Conservation (phyloP, 2,888 invertebrate species). For the Invenusta paracnida region DNA sequence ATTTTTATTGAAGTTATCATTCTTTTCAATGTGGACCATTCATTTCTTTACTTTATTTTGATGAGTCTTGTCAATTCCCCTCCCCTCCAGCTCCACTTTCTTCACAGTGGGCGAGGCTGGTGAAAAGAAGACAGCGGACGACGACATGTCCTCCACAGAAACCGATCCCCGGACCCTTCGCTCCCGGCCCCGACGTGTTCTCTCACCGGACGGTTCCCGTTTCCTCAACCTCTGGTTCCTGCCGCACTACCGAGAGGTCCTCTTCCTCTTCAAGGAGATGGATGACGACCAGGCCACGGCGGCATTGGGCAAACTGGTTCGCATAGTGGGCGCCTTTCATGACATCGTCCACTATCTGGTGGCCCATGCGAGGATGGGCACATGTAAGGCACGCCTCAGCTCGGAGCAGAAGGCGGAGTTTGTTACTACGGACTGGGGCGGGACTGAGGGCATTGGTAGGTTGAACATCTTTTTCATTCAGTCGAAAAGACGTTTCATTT, state of each 20-base stretch:
- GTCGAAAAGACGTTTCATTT: neutral
- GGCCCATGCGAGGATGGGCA: conserved; percentile 56
- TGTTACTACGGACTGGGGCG: conserved; percentile 58
- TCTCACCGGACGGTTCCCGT: conserved; percentile 54
- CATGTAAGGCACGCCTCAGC: conserved; percentile 52
- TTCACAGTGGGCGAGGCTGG: conserved; percentile 56
- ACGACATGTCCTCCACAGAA: conserved; percentile 50
- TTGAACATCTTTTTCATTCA: neutral
- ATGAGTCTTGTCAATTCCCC: too few relatives aligned
- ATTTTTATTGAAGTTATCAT: too few relatives aligned
- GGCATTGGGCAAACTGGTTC: conserved; percentile 51
- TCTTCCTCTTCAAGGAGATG: conserved; percentile 55
- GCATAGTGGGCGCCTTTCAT: conserved; percentile 55
- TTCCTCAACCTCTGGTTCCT: conserved; percentile 60
- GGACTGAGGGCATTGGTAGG: conserved; percentile 57
- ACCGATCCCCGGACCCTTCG: conserved; percentile 54
- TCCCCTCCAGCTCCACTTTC: conserved; percentile 52
- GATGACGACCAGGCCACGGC: conserved; percentile 51
- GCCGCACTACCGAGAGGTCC: conserved; percentile 56
- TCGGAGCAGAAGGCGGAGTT: conserved; percentile 51
- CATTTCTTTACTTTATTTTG: too few relatives aligned
- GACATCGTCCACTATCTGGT: conserved; percentile 59
- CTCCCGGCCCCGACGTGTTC: conserved; percentile 53
- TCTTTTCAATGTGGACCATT: too few relatives aligned
- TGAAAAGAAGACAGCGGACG: conserved; percentile 54